Conservation (phyloP, 2,797 vertebrate genomes). For the Brachyalestes nurse region DNA sequence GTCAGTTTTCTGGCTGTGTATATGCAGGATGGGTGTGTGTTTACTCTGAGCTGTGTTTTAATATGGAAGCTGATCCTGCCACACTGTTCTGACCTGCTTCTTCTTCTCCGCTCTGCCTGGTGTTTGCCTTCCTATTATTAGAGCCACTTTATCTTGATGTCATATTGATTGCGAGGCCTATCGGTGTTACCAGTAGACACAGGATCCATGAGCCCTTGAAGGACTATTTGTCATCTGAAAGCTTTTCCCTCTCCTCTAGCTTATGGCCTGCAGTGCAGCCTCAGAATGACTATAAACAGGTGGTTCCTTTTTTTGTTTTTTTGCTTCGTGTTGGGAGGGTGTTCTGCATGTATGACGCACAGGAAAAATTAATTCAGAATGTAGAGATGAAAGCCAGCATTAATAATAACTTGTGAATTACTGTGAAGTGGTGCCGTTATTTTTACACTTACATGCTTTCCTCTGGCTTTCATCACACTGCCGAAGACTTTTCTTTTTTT, state of each 20-base stretch:
- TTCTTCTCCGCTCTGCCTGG: constrained; percentile 26
- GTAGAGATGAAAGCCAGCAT: constrained; percentile 24
- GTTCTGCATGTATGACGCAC: constrained; percentile 28
- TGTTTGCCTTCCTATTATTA: constrained; percentile 59
- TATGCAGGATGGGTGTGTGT: constrained; percentile 1
- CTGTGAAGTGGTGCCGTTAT: constrained; percentile 45
- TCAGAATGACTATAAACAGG: constrained; percentile 28
- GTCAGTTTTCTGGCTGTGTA: constrained; percentile 5
- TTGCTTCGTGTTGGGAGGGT: not conserved
- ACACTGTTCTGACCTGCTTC: constrained; percentile 42
- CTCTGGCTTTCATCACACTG: constrained; percentile 25
- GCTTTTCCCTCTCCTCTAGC: constrained; percentile 30
- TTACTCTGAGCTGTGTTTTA: constrained; percentile 18
- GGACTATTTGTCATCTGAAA: constrained; percentile 42
- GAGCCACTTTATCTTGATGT: constrained; percentile 54
- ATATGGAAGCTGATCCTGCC: constrained; percentile 23
- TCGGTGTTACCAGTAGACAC: constrained; percentile 51
- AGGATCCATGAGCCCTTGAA: constrained; percentile 39
- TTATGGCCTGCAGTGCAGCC: constrained; percentile 18
- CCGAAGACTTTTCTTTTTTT: not conserved
- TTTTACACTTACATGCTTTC: constrained; percentile 1
- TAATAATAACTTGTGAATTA: constrained; percentile 43
- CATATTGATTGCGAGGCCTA: constrained; percentile 56
- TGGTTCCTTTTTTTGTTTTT: too few species aligned
- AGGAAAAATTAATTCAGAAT: constrained; percentile 12